These are phyloP conservation scores for Hylaeus volcanicus DNA, from an alignment of 1,140 invertebrate species.

Conservation along the genomic window DNA sequence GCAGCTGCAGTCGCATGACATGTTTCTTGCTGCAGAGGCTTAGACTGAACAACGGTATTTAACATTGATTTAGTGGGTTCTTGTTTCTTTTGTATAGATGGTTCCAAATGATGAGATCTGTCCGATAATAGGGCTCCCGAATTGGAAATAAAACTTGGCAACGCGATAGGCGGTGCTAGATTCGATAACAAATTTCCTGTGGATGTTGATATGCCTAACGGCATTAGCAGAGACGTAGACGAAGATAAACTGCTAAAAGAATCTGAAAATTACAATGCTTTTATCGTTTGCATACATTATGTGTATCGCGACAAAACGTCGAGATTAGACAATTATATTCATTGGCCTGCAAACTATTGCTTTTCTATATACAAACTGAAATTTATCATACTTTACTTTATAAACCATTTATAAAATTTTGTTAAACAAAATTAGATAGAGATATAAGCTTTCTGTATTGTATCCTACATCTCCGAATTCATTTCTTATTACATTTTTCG, in stretches of 20 bases:
- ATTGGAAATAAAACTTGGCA: conserved; percentile 79
- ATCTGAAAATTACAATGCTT: conserved; percentile 58
- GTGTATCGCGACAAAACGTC: neutral
- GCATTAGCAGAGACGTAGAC: conserved; percentile 65
- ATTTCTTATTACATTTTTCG: neutral
- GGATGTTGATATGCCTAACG: conserved; percentile 62
- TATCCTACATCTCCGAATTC: neutral
- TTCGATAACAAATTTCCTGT: conserved; percentile 75
- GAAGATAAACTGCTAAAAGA: conserved; percentile 72
- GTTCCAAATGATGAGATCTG: conserved; percentile 15
- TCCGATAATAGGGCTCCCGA: conserved; percentile 20
- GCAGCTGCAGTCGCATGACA: neutral
- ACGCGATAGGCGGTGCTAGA: conserved; percentile 77
- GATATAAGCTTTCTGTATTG: neutral
- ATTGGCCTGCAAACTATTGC: neutral
- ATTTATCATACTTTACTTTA: neutral
- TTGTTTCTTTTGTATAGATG: conserved; percentile 17
- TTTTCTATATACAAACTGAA: neutral
- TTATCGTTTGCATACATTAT: neutral
- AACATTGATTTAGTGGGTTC: conserved; percentile 51
- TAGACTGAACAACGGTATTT: conserved; percentile 35
- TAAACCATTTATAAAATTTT: neutral
- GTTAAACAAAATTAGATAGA: too few species aligned
- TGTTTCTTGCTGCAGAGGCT: conserved; percentile 34
- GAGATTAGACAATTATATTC: neutral